Evolutionary conservation across 2,888 invertebrate species (phyloP), one percentile per base, ranked within the genome.

Genomic region (Bembecia ichneumoniformis): DNA sequence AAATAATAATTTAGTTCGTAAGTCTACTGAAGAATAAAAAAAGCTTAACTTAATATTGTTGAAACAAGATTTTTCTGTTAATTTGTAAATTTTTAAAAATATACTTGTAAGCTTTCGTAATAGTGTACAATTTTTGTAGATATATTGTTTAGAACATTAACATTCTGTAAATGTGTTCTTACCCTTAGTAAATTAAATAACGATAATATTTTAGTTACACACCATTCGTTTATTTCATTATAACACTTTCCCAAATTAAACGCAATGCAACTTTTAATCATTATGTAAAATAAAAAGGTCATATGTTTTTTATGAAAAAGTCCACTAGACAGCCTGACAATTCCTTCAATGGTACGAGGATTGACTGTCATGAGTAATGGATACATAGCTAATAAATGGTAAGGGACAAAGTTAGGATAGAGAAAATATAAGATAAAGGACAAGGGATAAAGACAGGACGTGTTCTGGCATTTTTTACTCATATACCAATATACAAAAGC

Each of bases 101-200:
- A 62, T 81, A 77, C 70, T 71, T 61, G 52, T 82, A 86, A 82
- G 83, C 77, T 84, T 82, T 83, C 80, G 82, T 76, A 28, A 74
- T 87, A 84, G 81, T 88, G 88, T 88, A 88, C 82, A 87, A 84
- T 82, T 81, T 82, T 82, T 86, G 86, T 87, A 87, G 83, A 87
- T 86, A 28, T 28, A 87, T 73, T 77, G 69, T 77, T 81, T 82
- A 86, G 84, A 72, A 74, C 74, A 82, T 81, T 87, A 88, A 88
- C 87, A 87, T 84, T 84, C 78, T 88, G 87, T 88, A 87, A 86
- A 87, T 87, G 87, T 88, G 87, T 88, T 88, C 88, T 88, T 87
- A 87, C 77, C 28, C 72, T 66, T 87, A 87, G 86, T 88, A 87
- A 88, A 88, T 88, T 88, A 88, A 88, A 88, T 88, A 87, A 87